Evolutionary conservation across 2,888 invertebrate genomes (phyloP).

Genomic region (Macroteleia sp.): DNA sequence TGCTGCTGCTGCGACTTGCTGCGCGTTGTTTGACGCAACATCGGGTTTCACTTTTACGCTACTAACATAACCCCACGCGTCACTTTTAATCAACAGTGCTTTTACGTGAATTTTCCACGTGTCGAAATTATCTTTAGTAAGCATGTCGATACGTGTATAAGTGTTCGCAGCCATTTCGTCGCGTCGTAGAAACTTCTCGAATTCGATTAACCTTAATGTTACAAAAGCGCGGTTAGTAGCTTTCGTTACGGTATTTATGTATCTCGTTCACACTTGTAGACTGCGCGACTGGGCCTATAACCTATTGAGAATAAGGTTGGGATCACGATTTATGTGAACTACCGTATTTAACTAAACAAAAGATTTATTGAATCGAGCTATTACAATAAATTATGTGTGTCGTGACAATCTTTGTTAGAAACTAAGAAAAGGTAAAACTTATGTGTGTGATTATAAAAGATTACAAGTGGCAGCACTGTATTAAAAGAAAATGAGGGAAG

Average conservation of each 20-base stretch:
- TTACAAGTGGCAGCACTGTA: not conserved
- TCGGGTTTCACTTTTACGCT: conserved; percentile 65
- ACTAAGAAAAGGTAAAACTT: not conserved
- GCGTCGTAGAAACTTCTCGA: not conserved
- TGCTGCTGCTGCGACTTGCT: conserved; percentile 26
- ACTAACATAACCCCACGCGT: not conserved
- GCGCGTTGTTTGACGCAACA: conserved; percentile 68
- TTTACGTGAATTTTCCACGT: conserved; percentile 10
- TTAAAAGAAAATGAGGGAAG: too few species aligned
- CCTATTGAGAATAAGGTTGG: not conserved
- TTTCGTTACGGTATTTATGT: not conserved
- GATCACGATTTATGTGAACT: not conserved
- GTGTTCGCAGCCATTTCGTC: not conserved
- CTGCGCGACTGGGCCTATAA: conserved; percentile 5
- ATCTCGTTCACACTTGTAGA: not conserved
- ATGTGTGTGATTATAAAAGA: not conserved
- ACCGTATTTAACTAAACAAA: not conserved
- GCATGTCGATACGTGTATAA: not conserved
- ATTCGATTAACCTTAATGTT: too few species aligned
- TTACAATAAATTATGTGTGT: too few species aligned
- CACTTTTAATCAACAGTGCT: conserved; percentile 3
- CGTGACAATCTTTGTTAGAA: not conserved
- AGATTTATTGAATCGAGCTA: not conserved
- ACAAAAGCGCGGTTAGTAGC: not conserved
- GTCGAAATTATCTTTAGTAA: conserved; percentile 3